Percentiles rank a stretch among this genome's conserved stretches.
Evolutionary conservation across 2,113 vertebrate genomes (phyloP).

Genomic region (Piaya cayana): DNA sequence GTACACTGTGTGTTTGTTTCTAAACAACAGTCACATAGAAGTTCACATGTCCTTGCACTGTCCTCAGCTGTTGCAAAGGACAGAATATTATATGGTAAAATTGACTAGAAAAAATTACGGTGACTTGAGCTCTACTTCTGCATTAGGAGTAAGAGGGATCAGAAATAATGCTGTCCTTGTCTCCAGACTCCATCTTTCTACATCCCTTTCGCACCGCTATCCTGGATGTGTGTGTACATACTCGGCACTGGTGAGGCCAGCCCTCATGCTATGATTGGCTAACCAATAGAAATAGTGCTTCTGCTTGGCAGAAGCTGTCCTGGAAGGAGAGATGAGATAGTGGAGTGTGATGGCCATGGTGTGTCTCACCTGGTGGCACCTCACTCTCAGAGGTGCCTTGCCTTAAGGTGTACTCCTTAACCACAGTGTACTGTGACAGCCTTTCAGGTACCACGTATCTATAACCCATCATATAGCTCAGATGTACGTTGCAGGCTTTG

Average conservation of each 20-base stretch:
- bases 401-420: not conserved
- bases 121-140: not conserved
- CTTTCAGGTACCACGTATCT: not conserved
- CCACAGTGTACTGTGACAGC: not conserved
- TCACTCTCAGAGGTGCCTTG: not conserved
- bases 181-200: not conserved
- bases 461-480: not conserved
- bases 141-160: not conserved
- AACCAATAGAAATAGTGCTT: no score
- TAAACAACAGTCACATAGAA: not conserved
- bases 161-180: not conserved
- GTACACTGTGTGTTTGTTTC: slow-evolving; percentile 41
- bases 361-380: not conserved
- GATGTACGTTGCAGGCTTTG: not conserved
- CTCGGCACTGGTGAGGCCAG: not conserved
- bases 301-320: not conserved
- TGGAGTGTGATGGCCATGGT: rapidly evolving
- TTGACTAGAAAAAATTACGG: not conserved
- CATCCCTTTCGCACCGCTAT: not conserved
- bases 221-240: not conserved
- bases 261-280: not conserved
- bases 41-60: slow-evolving; percentile 13
- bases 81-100: slow-evolving; percentile 42
- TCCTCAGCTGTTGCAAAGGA: slow-evolving; percentile 41
- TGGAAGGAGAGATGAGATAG: not conserved